phyloP scores from a whole-genome alignment of 64 coral and sea anemone genomes.

The Hydrozoanthus tunicans region DNA sequence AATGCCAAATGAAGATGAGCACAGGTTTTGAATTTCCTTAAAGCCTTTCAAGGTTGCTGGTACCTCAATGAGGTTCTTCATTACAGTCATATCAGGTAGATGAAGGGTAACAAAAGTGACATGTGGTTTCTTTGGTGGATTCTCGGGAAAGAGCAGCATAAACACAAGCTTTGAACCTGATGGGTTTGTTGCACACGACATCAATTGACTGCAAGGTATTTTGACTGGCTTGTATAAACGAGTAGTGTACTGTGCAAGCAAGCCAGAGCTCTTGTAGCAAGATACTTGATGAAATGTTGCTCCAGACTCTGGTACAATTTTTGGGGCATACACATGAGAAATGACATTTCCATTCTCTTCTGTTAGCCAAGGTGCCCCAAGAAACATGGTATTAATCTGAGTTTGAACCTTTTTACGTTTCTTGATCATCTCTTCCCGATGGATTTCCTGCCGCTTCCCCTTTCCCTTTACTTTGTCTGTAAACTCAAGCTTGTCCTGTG shows the following conservation, averaged over 20 bases:
- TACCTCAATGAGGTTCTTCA: slow-evolving; percentile 63
- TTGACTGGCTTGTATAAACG: slow-evolving; percentile 57
- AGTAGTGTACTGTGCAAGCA: slow-evolving; percentile 69
- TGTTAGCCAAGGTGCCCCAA: slow-evolving; percentile 78
- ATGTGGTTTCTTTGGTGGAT: slow-evolving; percentile 62
- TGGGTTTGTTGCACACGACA: slow-evolving; percentile 58
- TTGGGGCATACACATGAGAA: slow-evolving; percentile 63
- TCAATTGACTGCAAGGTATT: slow-evolving; percentile 56
- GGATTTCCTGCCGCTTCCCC: slow-evolving; percentile 47
- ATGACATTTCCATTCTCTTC: slow-evolving; percentile 54
- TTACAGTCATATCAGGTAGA: slow-evolving; percentile 47
- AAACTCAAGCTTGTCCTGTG: slow-evolving; percentile 73
- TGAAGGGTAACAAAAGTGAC: slow-evolving; percentile 63
- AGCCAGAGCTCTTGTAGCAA: slow-evolving; percentile 24
- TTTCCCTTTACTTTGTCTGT: slow-evolving; percentile 72
- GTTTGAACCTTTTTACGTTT: slow-evolving; percentile 69
- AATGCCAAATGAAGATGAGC: slow-evolving; percentile 62
- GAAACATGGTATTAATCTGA: slow-evolving; percentile 65
- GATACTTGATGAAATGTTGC: slow-evolving; percentile 71
- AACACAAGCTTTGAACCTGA: slow-evolving; percentile 77
- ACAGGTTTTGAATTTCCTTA: slow-evolving; percentile 14
- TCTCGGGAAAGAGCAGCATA: slow-evolving; percentile 71
- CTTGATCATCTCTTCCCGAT: slow-evolving; percentile 66
- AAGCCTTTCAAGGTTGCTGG: slow-evolving; percentile 20
- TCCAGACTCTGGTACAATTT: slow-evolving; percentile 77